Conservation (phyloP, 2,888 invertebrate species). For the Idaea straminata region DNA sequence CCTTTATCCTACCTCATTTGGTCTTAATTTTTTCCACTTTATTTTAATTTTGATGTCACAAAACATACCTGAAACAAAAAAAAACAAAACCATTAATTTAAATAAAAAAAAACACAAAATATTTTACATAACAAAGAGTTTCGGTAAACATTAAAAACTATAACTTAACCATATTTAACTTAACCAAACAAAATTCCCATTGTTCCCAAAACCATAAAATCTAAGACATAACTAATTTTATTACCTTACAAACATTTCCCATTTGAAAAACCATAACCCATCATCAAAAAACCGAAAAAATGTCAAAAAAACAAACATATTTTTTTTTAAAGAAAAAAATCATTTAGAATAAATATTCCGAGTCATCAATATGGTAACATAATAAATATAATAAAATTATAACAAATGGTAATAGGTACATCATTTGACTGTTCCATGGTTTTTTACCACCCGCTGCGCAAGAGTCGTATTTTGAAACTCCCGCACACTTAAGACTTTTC, state of each 20-base stretch:
- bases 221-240: background rate
- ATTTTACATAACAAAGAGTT: background rate
- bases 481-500: background rate
- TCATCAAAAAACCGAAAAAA: conserved; percentile 2
- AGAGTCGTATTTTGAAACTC: background rate
- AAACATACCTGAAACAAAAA: conserved; percentile 17
- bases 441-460: background rate
- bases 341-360: background rate
- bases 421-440: conserved; percentile 24
- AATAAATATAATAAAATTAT: conserved; percentile 43
- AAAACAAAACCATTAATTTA: conserved; percentile 14
- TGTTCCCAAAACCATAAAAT: conserved; percentile 19
- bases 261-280: background rate
- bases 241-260: conserved; percentile 12
- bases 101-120: background rate
- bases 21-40: background rate
- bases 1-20: no score
- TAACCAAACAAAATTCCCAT: conserved; percentile 19
- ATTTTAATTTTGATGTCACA: background rate
- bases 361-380: conserved; percentile 21
- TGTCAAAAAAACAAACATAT: background rate
- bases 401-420: conserved; percentile 48
- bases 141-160: background rate
- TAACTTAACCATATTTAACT: background rate
- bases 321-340: background rate